phyloP scores from a whole-genome alignment of 2,113 vertebrate species.

The Gasterosteus aculeatus region DNA sequence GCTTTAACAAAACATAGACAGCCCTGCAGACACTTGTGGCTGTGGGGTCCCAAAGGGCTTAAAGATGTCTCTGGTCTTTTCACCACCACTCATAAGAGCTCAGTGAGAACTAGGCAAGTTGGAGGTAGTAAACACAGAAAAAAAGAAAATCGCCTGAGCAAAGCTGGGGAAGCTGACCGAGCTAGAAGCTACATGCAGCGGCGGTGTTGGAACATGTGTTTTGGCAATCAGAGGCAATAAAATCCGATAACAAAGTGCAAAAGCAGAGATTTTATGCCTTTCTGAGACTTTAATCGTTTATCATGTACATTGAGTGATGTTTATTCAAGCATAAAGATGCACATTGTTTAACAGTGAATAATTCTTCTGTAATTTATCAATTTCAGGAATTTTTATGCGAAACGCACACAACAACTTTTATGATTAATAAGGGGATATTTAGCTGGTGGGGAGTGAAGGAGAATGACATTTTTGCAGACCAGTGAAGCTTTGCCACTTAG shows the following conservation, averaged over 20 bases:
- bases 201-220: constrained; percentile 72
- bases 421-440: constrained; percentile 23
- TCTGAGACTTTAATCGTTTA: constrained; percentile 49
- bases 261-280: constrained; percentile 64
- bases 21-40: constrained; percentile 74
- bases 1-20: constrained; percentile 64
- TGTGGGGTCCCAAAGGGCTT: constrained; percentile 56
- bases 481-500: constrained; percentile 19
- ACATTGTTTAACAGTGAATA: constrained; percentile 57
- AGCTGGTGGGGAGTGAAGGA: constrained; percentile 15
- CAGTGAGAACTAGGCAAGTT: constrained; percentile 54
- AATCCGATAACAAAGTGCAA: constrained; percentile 72
- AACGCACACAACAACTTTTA: not conserved
- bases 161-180: constrained; percentile 43
- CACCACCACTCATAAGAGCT: constrained; percentile 45
- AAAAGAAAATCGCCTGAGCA: constrained; percentile 8
- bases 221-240: constrained; percentile 74
- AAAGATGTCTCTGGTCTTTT: constrained; percentile 61
- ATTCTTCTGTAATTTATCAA: constrained; percentile 49
- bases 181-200: constrained; percentile 49
- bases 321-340: constrained; percentile 56
- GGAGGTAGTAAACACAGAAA: constrained; percentile 40
- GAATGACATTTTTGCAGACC: constrained; percentile 34
- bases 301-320: constrained; percentile 68
- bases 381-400: constrained; percentile 18